Evolutionary conservation across 2,888 invertebrate genomes (phyloP), one percentile per base, ranked within the genome.

Genomic region (Acronicta leporina): DNA sequence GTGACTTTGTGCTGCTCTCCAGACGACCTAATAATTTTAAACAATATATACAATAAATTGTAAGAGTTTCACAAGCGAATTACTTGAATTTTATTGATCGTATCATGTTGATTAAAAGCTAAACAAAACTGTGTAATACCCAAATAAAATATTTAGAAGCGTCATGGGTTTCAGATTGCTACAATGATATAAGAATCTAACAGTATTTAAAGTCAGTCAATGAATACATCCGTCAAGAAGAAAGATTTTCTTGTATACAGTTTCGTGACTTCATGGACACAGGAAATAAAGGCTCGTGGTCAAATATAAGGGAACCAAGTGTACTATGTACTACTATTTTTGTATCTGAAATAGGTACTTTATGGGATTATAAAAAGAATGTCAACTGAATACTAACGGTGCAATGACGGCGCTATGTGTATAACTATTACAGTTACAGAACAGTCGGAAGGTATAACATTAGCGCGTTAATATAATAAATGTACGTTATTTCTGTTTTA

Each of bases 1-100:
- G 80, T 90, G 89, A 92, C 92, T 89, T 92, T 92, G 88, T 74
- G 65, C 71, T 83, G 92, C 79, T 91, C 92, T 92, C 92, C 82
- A 92, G 92, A 92, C 92, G 89, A 86, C 89, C 89, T 83, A 84
- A 84, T 84, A 89, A 83, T 82, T 84, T 78, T 68, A 84, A 83
- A 84, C 70, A 82, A 81, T 77, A 77, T 81, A 80, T 75, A 80
- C 73, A 74, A 75, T 78, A 79, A 64, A 75, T 69, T 66, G 60
- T 68, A 63, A 60, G 48, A 75, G 61, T 74, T 59, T 65, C 56
- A 53, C 50, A 63, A 66, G 46, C 44, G 52, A 64, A 63, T 72
- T 67, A 65, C 65, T 56, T 33, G 61, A 46, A 59, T 55, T n/a
- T n/a, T 49, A 20, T 20, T 3, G 54, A 45, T 59, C 48, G 43